Conservation (phyloP, 2,797 vertebrate genomes). For the Sciurus vulgaris region DNA sequence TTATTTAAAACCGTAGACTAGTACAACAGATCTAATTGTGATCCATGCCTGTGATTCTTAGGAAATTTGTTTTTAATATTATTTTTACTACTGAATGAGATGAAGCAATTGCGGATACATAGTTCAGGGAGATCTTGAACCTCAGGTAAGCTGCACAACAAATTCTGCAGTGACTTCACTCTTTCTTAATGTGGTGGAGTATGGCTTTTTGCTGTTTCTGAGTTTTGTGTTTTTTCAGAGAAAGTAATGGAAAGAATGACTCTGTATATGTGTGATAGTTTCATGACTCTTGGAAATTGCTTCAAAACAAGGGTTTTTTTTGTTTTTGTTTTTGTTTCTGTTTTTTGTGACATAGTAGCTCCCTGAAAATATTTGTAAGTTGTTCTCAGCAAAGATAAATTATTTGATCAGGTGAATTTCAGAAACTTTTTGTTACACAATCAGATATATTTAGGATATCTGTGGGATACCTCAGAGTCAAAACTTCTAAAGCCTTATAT, state of each 20-base stretch:
- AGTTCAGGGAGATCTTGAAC: neutral
- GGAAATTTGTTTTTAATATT: neutral
- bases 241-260: neutral
- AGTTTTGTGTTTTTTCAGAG: neutral
- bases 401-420: neutral
- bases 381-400: neutral
- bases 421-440: neutral
- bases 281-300: constrained; percentile 1
- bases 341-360: neutral
- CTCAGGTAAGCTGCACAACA: neutral
- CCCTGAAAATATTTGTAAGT: neutral
- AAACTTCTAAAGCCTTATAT: neutral
- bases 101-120: neutral
- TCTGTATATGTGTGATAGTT: neutral
- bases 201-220: neutral
- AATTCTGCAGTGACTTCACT: neutral
- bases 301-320: neutral
- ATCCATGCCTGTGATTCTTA: neutral
- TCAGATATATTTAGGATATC: neutral
- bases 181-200: neutral
- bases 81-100: neutral
- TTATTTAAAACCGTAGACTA: neutral
- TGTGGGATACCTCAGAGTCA: neutral
- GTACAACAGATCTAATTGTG: neutral
- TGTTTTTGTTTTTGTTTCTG: too few species aligned